Base-by-base conservation (phyloP, 1,140 invertebrate species). In the Calosoma granatense region DNA sequence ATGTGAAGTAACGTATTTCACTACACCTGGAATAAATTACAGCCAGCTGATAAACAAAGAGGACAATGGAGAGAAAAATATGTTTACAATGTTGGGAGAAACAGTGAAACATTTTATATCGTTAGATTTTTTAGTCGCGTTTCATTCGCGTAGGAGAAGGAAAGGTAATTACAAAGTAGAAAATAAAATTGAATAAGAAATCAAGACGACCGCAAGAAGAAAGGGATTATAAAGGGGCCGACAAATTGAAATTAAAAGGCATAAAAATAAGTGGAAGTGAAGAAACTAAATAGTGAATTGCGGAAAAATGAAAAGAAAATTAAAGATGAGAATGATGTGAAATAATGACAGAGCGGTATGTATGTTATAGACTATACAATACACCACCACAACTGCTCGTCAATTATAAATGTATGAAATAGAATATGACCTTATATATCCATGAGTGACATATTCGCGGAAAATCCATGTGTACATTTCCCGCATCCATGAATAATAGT, bases 371-470 rank as follows among this genome's bases (percentile, higher is more conserved):
- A 47, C n/a, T 6, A 47, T 6, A 47, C 9, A 47, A 47, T 47
- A 47, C 17, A 47, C 15, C 41, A 30, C 14, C 4, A 17, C 4
- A 47, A 12, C 6, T 9, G 9, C 17, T 9, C 17, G 41, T 47
- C 41, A 47, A 47, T 47, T 47, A 47, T 47, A 47, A 47, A 47
- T 47, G 41, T 17, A 47, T 47, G 41, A 47, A 47, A 47, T 47
- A 47, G 4, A 47, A 9, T 6, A 47, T 17, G 41, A 47, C 41
- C 41, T 47, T 47, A 12, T 47, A 3, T 12, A 47, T 47, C n/a
- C n/a, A n/a, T 47, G 41, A 11, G 41, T 47, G 41, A 47, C 41
- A 47, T 17, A 47, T 47, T 12, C 41, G 41, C 17, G 15, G 41
- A 47, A 47, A 47, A 47, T 47, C 6, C 41, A 47, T 47, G 15